Evolutionary conservation across 1,140 invertebrate species (phyloP), one percentile per base, ranked within the genome.

Genomic region (Dryas iulia): DNA sequence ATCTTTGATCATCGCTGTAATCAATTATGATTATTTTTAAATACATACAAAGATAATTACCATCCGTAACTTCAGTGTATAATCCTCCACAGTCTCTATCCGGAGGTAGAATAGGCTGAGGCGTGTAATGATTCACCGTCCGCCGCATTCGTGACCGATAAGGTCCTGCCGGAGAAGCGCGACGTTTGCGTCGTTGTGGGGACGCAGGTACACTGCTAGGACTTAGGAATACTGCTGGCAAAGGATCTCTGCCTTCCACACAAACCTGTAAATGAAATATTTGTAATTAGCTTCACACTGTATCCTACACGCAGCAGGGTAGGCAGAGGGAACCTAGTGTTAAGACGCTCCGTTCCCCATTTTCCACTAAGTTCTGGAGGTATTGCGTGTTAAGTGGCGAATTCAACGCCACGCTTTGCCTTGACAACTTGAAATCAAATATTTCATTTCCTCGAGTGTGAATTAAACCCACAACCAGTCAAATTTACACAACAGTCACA

Each of bases 71-170:
- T 21, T 18, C 39, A 47, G 39, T 47, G n/a, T 47, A 98, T 0
- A 99, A 90, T 0, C 98, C 98, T 0, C 96, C 94, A 4, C 97
- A 97, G 76, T 95, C 95, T 73, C 98, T 93, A 54, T 96, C 95
- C 0, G 98, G 98, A 83, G 97, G 97, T 11, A 99, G 90, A 77
- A 99, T 98, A 0, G 98, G 98, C 28, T 97, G 96, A 1, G 98
- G 98, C 0, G 98, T 99, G 82, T 98, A 95, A 11, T 95, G 94
- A 28, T 83, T 83, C 3, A 84, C 76, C 0, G 80, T 84, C 28
- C 93, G 92, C 47, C 90, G 77, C 85, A 91, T 88, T 24, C 86
- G 82, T 10, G 92, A 85, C 56, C 90, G 71, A 74, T 91, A 83
- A 66, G 93, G 83, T 69, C 84, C 80, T 63, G 91, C 77, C 71